Percentiles rank a stretch among this genome's conserved stretches.
phyloP scores from a whole-genome alignment of 1,140 invertebrate genomes.

The Apocrypta bakeri region DNA sequence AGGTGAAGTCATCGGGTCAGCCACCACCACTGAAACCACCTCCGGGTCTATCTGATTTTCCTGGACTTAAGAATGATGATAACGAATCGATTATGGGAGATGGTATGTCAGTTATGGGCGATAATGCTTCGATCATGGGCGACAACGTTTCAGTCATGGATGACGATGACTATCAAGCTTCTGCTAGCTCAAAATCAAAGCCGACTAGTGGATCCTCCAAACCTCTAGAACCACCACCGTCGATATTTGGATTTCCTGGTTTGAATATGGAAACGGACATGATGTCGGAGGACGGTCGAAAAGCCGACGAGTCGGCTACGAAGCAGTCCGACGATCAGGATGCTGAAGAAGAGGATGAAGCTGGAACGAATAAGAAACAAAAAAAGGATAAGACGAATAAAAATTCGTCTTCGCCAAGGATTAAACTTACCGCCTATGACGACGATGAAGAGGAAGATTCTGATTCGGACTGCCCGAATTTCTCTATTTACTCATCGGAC shows the following conservation, averaged over 20 bases:
- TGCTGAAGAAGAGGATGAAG: neutral
- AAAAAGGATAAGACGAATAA: neutral
- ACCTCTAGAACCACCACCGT: conserved; percentile 61
- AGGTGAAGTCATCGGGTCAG: conserved; percentile 45
- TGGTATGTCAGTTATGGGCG: conserved; percentile 25
- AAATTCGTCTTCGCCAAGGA: conserved; percentile 22
- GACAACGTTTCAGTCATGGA: conserved; percentile 7
- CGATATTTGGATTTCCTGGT: conserved; percentile 55
- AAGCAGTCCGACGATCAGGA: conserved; percentile 47
- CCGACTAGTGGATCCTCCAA: conserved; percentile 59
- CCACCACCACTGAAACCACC: conserved; percentile 50
- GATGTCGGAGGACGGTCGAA: conserved; percentile 63
- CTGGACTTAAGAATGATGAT: conserved; percentile 38
- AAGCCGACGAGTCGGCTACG: neutral
- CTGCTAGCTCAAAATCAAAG: neutral
- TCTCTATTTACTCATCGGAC: conserved; percentile 86
- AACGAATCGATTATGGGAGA: conserved; percentile 42
- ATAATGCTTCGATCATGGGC: conserved; percentile 26
- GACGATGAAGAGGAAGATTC: conserved; percentile 75
- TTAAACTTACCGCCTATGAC: conserved; percentile 65
- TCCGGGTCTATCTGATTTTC: conserved; percentile 43
- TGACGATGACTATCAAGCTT: neutral
- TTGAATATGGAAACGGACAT: conserved; percentile 52
- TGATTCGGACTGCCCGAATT: conserved; percentile 86
- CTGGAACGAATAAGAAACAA: conserved; percentile 9